These are phyloP conservation scores for Lucilia sericata DNA, from an alignment of 1,140 invertebrate genomes.

Conservation along the genomic window DNA sequence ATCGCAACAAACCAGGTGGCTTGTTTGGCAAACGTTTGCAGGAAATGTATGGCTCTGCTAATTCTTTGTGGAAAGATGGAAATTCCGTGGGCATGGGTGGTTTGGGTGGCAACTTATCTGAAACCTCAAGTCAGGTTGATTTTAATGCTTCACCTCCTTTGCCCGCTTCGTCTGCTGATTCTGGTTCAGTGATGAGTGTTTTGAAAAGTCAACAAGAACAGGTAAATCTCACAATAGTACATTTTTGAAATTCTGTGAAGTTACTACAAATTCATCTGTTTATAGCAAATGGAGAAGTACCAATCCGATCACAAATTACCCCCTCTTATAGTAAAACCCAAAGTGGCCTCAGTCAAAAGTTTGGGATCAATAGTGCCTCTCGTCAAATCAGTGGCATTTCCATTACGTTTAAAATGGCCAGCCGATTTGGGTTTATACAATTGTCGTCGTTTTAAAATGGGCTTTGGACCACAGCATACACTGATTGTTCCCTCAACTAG, in stretches of 20 bases:
- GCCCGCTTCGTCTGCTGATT: constrained; percentile 54
- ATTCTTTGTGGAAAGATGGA: constrained; percentile 45
- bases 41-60: constrained; percentile 40
- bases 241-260: background rate
- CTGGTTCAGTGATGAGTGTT: constrained; percentile 55
- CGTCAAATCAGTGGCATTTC: constrained; percentile 67
- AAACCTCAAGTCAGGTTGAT: constrained; percentile 57
- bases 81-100: background rate
- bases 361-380: constrained; percentile 69
- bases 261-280: background rate
- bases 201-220: constrained; percentile 54
- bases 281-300: background rate
- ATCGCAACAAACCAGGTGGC: constrained; percentile 35
- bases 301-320: constrained; percentile 49
- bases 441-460: constrained; percentile 78
- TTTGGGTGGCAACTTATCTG: constrained; percentile 49
- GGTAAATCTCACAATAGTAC: background rate
- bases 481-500: constrained; percentile 68
- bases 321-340: constrained; percentile 58
- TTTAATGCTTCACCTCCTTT: constrained; percentile 51
- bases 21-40: constrained; percentile 38
- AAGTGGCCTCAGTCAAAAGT: constrained; percentile 66
- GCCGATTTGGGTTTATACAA: constrained; percentile 76
- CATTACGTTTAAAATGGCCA: constrained; percentile 70
- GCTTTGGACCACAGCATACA: constrained; percentile 79